Evolutionary conservation across 53 echinoderm and acorn worm species (phyloP), one percentile per base, ranked within the genome.

Genomic region (Holothuria scabra): DNA sequence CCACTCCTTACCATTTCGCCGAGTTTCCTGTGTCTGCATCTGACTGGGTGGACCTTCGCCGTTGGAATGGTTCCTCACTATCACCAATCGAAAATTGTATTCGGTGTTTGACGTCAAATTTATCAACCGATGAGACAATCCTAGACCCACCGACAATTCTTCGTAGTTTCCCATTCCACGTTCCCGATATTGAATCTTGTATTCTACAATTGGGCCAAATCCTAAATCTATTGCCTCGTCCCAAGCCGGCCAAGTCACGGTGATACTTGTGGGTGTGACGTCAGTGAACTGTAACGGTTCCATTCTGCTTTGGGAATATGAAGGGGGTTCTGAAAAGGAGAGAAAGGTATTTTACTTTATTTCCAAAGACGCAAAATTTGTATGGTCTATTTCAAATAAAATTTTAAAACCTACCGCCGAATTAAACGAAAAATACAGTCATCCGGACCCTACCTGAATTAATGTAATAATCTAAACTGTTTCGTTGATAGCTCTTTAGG

Each of bases 191-290:
- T 12, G 25, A 32, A 67, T 22, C 11, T 29, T 67, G 34, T 67
- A 67, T 35, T 29, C 67, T 32, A 67, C 67, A 67, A 67, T 67
- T 8, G 67, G 67, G 34, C 67, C 67, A 35, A 18, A 35, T 20
- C 67, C 67, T 11, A 28, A 11, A 35, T 67, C 67, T 13, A 67
- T 20, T 1, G 32, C 34, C 34, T 67, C 30, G 33, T 67, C 14
- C 67, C 67, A 67, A 67, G 67, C 30, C 12, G 67, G 67, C 67
- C 67, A 67, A 20, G 67, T 28, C 1, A 67, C 67, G 8, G 10
- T 67, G 3, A 67, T 67, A 33, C 67, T 67, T 18, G 14, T 28
- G 30, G 34, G 20, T 12, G 67, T 67, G 30, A 67, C 67, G 67
- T 67, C 67, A 24, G 67, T 31, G 14, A 67, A 67, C 18, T 30